Percentiles rank a stretch among this genome's conserved stretches.
Evolutionary conservation across 2,113 vertebrate species (phyloP).

Genomic region (Uria lomvia): DNA sequence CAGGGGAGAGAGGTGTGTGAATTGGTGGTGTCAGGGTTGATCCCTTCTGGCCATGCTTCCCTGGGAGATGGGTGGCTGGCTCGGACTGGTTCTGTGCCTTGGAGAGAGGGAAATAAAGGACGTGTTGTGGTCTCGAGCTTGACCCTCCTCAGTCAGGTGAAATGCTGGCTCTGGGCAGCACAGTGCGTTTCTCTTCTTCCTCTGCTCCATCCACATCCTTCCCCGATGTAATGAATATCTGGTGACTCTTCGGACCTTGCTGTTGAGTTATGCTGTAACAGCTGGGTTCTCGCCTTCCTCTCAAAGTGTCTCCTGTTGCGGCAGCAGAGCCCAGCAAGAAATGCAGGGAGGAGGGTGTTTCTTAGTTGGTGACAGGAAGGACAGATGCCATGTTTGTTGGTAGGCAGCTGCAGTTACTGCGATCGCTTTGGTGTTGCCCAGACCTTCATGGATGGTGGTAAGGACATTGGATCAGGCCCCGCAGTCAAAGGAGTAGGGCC

Average conservation of each 20-base stretch:
- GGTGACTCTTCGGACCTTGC: background rate
- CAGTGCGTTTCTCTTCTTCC: background rate
- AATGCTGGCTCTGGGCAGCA: background rate
- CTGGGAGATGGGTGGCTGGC: background rate
- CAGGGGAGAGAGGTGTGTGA: background rate
- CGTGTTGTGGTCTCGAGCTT: background rate
- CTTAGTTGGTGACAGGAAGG: background rate
- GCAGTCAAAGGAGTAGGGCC: background rate
- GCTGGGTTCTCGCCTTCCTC: background rate
- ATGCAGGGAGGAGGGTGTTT: background rate
- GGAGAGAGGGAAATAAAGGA: background rate
- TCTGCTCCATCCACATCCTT: background rate
- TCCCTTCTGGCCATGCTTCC: background rate
- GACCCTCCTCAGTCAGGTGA: background rate
- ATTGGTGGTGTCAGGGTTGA: background rate
- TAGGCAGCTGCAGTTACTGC: background rate
- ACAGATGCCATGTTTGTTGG: background rate
- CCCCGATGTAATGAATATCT: rapidly evolving
- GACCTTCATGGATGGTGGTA: background rate
- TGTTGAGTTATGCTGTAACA: background rate
- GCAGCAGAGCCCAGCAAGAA: background rate
- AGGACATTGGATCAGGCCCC: background rate
- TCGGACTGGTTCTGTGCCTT: background rate
- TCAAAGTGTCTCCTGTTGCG: background rate
- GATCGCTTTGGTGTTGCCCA: background rate